Conservation (phyloP, 2,113 vertebrate species). For the Riparia riparia region DNA sequence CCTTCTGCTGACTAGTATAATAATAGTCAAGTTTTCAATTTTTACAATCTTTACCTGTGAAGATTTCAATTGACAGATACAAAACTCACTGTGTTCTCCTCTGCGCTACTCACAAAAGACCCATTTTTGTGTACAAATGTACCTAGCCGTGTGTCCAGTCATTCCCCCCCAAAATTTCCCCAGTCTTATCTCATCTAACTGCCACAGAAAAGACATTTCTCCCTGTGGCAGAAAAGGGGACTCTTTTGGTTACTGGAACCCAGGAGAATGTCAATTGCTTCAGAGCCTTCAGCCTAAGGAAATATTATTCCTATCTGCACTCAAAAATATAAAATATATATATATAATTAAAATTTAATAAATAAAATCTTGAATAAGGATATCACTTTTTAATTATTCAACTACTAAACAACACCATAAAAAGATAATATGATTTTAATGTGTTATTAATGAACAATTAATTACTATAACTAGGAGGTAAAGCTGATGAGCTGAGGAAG, state of each 20-base stretch:
- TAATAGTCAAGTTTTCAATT: neutral
- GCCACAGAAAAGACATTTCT: neutral
- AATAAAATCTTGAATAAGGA: neutral
- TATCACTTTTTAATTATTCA: neutral
- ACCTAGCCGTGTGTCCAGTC: accelerated
- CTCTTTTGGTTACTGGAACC: neutral
- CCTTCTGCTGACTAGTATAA: neutral
- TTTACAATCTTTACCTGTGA: neutral
- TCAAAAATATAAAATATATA: neutral
- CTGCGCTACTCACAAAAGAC: neutral
- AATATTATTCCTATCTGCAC: neutral
- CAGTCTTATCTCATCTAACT: neutral
- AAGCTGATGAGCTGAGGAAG: neutral
- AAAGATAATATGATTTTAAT: slow-evolving; percentile 25
- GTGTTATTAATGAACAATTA: slow-evolving; percentile 46
- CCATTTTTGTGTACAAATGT: neutral
- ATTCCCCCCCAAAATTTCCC: neutral
- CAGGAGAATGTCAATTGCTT: neutral
- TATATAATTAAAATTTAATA: neutral
- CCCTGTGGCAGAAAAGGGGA: neutral
- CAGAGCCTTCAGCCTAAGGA: neutral
- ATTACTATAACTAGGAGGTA: slow-evolving; percentile 3
- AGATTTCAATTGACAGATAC: neutral
- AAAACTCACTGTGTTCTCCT: neutral
- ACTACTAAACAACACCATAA: neutral